Evolutionary conservation across 2,113 vertebrate species (phyloP), one percentile per base, ranked within the genome.

Genomic region (Turnix velox): DNA sequence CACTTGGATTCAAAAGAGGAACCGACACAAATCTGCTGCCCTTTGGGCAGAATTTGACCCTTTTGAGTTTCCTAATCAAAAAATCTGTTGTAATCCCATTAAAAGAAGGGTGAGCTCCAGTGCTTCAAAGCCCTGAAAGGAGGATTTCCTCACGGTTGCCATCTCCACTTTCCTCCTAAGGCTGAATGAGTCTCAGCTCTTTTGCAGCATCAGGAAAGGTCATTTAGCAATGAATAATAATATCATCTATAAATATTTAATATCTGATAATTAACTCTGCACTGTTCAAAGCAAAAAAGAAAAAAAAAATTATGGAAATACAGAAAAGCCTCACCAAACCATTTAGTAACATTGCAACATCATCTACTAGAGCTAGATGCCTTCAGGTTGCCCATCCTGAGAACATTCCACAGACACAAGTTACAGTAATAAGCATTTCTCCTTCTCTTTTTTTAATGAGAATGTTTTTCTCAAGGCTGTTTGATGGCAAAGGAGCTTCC

Each of bases 231-330:
- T 23, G 83, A 73, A 83, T 52, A 63, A 66, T 54, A 83, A 92
- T 71, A 52, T 59, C 37, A 78, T 22, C 46, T 18, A 84, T 94
- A 79, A 94, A 96, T 93, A 93, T 92, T 94, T 93, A 62, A 93
- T 90, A 49, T 6, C 76, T 74, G 35, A n/a, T 59, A 92, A 93
- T 93, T 93, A 95, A 88, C 75, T 69, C 72, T 58, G 80, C 55
- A 31, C 33, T 59, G 39, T 61, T 90, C 86, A 84, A 92, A 90
- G 59, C 3, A 40, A 43, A 59, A 67, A 31, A n/a, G n/a, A 28
- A 49, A 28, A 52, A 25, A 13, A 28, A 28, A 55, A 15, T 20
- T 35, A 25, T 5, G 19, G 42, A 43, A 61, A 69, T 30, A 22
- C 4, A 77, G 79, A 73, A 83, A 85, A 22, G 9, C 25, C 30